Conservation (phyloP, 2,113 vertebrate species). For the Carettochelys insculpta region DNA sequence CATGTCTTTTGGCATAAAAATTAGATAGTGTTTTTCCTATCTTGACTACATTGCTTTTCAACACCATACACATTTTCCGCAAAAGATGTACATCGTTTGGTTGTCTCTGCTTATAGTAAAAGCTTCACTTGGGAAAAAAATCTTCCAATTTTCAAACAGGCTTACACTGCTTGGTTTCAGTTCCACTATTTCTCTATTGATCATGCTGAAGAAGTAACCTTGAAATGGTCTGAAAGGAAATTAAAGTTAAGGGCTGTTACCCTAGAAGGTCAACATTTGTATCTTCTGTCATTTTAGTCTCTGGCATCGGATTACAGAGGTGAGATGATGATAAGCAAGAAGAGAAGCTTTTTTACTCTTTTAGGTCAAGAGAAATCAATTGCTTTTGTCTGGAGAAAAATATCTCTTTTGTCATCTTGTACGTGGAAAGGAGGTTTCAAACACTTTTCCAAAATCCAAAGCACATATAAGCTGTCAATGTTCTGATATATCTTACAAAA, state of each 20-base stretch:
- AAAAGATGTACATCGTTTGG: not conserved
- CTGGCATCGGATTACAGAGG: not conserved
- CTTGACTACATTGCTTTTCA: not conserved
- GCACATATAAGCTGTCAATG: not conserved
- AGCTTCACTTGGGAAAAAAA: constrained; percentile 1
- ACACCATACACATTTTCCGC: not conserved
- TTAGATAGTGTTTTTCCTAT: not conserved
- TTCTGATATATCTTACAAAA: not conserved
- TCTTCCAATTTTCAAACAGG: not conserved
- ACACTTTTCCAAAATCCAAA: not conserved
- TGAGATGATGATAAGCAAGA: not conserved
- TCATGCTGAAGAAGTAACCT: constrained; percentile 35
- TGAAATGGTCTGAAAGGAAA: constrained; percentile 12
- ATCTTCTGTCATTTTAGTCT: not conserved
- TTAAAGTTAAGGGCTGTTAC: not conserved
- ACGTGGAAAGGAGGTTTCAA: not conserved
- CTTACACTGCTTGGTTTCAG: constrained; percentile 14
- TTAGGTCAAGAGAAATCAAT: not conserved
- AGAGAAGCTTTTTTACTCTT: not conserved
- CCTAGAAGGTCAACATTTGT: not conserved
- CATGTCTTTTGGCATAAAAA: not conserved
- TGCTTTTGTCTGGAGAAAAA: not conserved
- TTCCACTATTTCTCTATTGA: not conserved
- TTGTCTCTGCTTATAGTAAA: constrained; percentile 1
- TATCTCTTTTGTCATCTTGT: not conserved